Evolutionary conservation across 2,113 vertebrate genomes (phyloP), one percentile per base, ranked within the genome.

Genomic region (Ploceus nigricollis): DNA sequence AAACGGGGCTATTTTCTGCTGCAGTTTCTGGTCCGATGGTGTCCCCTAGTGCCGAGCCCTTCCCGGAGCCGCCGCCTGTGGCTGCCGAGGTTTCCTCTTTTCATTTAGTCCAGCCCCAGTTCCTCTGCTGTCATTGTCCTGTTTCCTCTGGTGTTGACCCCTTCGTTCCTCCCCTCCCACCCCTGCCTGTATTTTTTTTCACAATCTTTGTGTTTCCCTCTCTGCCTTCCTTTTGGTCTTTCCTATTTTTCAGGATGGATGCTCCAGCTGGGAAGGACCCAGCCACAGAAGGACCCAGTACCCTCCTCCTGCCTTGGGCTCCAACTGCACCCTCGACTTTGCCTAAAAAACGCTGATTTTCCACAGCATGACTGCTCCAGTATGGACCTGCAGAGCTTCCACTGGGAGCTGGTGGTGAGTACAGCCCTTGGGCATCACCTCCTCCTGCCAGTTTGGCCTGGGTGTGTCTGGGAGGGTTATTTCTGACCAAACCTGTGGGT

Each of bases 21-120:
- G 69, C 11, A 11, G 24, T 84, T 51, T 10, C 0, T 39, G 65
- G 89, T 57, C 10, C 94, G 4, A 87, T 4, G 45, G 89, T 94
- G 96, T 85, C 96, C 82, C 78, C 96, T 96, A 89, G 94, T 33
- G 96, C 91, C 25, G 31, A 44, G 58, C 23, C 30, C 2, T 4
- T 45, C 58, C 69, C 10, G 19, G 28, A 48, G 56, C n/a, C 2
- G 2, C 24, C 6, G n/a, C 51, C 40, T 21, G 30, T 0, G 11
- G 23, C 50, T 45, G 3, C 20, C 2, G 40, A 31, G 14, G 20
- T 10, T 56, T 63, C 51, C 40, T 15, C 27, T 15, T 25, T 4
- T 4, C 18, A 8, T 6, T 9, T 2, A 4, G 13, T 2, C 27
- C 48, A 25, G n/a, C 6, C 28, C 8, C 50, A 14, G 48, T 22